Base-by-base conservation (phyloP, 2,797 vertebrate genomes). In the Hyperoplus immaculatus region DNA sequence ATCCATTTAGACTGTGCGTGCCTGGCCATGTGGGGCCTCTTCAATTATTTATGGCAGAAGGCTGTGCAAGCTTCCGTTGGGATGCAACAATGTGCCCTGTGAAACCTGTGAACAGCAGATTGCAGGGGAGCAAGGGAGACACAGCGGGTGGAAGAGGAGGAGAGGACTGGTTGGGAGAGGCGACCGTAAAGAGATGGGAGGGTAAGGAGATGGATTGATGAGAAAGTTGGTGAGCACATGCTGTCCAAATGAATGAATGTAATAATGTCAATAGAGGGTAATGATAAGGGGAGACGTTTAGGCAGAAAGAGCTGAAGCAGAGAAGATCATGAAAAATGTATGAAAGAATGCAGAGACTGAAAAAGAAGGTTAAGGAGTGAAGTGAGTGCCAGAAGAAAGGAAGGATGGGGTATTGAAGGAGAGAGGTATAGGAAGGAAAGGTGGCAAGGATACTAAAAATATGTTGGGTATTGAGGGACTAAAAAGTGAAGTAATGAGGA, bases 1-100 rank as follows among this genome's bases (percentile, higher is more conserved):
- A 95, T 95, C 93, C 90, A 94, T 94, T 95, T 94, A 94, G 93
- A 91, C 87, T 91, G 88, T 87, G 91, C 78, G 84, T 92, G 91
- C 91, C 84, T 86, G 88, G 89, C 90, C 89, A 92, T 93, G 93
- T 93, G 91, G 89, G 90, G 88, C 89, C 84, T 93, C 92, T 88
- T 93, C 88, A 94, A 95, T 95, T 90, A 95, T 95, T 94, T 92
- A 95, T 92, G 85, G 85, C 85, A 91, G 89, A 93, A 92, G 90
- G 90, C 90, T 92, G 93, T 78, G 88, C 88, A 81, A 89, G 92
- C 93, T 93, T 95, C 93, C 87, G 82, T 72, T 88, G 85, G 90
- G 87, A 91, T 88, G 89, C 92, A 94, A 94, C 91, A 93, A 90
- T 88, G 90, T 87, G 84, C 87, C 79, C 82, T 69, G 88, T 84